Evolutionary conservation across 2,888 invertebrate genomes (phyloP).

Genomic region (Cotesia congregata): DNA sequence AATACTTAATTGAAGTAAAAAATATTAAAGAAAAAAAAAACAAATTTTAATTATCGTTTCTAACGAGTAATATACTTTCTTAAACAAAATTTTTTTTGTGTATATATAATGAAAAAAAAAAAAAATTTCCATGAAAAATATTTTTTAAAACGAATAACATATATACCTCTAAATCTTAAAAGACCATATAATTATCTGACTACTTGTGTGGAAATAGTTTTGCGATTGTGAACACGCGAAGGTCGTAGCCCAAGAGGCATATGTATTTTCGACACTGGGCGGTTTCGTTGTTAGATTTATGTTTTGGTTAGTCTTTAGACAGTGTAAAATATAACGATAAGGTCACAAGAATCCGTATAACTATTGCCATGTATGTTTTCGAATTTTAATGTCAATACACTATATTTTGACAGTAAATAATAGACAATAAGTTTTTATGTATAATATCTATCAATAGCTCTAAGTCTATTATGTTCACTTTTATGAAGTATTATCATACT

Average conservation of each 20-base stretch:
- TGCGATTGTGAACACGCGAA: conserved; percentile 20
- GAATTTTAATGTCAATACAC: not conserved
- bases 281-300: conserved; percentile 35
- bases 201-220: not conserved
- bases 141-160: not conserved
- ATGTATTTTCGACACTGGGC: conserved; percentile 46
- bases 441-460: not conserved
- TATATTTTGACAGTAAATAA: not conserved
- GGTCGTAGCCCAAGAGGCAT: conserved; percentile 41
- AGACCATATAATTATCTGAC: conserved; percentile 3
- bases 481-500: not conserved
- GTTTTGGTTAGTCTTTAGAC: conserved; percentile 6
- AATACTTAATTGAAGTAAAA: too few relatives aligned
- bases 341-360: not conserved
- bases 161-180: not conserved
- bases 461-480: not conserved
- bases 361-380: not conserved
- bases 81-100: too few relatives aligned
- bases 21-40: too few relatives aligned
- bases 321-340: not conserved
- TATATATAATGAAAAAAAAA: not conserved
- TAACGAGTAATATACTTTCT: too few relatives aligned
- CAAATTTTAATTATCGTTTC: too few relatives aligned
- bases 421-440: not conserved
- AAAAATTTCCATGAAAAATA: not conserved